A percentile compares a stretch with the other conserved stretches of the same genome.
Evolutionary conservation across 1,140 invertebrate species (phyloP).

Genomic region (Oncopodura yosiiana): DNA sequence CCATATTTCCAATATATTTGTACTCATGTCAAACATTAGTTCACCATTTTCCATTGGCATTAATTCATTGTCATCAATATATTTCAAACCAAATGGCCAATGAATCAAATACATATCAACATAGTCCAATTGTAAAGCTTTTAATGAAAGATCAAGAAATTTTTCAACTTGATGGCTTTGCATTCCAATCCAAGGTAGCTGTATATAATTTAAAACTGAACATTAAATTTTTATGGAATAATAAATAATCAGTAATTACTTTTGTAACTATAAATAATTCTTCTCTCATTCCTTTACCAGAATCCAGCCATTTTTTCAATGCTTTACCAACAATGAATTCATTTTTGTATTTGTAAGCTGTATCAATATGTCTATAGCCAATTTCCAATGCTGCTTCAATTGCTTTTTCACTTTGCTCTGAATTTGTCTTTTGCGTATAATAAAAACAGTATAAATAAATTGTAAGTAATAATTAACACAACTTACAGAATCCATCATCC

Average conservation of each 20-base stretch:
- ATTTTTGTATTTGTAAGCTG: conserved; percentile 38
- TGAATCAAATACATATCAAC: conserved; percentile 59
- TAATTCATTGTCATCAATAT: conserved; percentile 29
- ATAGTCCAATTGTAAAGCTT: conserved; percentile 63
- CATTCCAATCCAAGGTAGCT: conserved; percentile 38
- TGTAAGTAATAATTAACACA: no score
- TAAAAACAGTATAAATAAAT: no score
- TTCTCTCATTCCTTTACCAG: conserved; percentile 38
- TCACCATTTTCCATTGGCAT: conserved; percentile 32
- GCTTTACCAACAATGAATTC: conserved; percentile 39
- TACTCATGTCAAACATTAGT: conserved; percentile 21
- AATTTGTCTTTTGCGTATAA: no score
- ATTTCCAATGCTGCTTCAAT: conserved; percentile 37
- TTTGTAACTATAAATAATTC: conserved; percentile 43
- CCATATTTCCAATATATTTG: conserved; percentile 6
- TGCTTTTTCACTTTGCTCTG: no score
- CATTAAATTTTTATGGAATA: no score
- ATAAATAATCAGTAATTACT: conserved; percentile 24
- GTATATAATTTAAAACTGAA: no score
- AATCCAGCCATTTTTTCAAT: conserved; percentile 37
- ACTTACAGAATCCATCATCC: conserved; percentile 5
- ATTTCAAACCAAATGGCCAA: conserved; percentile 37
- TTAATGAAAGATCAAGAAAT: conserved; percentile 59
- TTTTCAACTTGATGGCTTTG: conserved; percentile 58
- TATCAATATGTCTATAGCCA: conserved; percentile 40